A percentile compares a stretch with the other conserved stretches of the same genome.
These are phyloP conservation scores for Noctua janthe DNA, from an alignment of 2,888 invertebrate genomes.

Conservation along the genomic window DNA sequence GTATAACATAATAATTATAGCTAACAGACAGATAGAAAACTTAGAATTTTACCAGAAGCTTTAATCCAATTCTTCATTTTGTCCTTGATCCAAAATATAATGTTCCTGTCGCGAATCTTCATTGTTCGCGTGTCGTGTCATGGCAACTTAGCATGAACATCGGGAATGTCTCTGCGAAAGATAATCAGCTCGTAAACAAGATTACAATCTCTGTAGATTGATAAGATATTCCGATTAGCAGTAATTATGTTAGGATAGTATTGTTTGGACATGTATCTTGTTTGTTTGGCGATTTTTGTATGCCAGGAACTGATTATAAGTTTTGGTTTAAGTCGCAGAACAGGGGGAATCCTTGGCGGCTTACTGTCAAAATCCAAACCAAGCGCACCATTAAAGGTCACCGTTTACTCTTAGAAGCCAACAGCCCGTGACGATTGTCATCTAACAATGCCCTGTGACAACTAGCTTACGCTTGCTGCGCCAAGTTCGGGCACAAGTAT, in stretches of 20 bases:
- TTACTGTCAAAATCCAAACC: background rate
- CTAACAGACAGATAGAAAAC: background rate
- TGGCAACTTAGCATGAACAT: conserved; percentile 41
- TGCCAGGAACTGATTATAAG: too few relatives aligned
- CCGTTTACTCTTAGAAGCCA: too few relatives aligned
- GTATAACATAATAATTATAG: too few relatives aligned
- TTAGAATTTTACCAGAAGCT: background rate
- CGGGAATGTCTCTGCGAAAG: conserved; percentile 35
- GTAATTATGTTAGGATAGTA: conserved; percentile 5
- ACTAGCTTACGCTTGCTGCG: too few relatives aligned
- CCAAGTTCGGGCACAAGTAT: background rate
- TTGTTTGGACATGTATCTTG: conserved; percentile 5
- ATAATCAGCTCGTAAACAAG: conserved; percentile 39
- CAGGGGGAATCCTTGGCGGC: background rate
- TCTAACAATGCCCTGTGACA: too few relatives aligned
- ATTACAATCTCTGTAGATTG: conserved; percentile 47
- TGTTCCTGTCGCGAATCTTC: conserved; percentile 14
- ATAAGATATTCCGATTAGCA: conserved; percentile 31
- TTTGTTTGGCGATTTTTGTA: background rate
- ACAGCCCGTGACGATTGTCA: too few relatives aligned
- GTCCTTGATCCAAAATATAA: background rate
- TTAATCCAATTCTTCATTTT: background rate
- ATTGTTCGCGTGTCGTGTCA: conserved; percentile 48
- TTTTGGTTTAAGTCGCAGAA: too few relatives aligned
- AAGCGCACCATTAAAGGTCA: too few relatives aligned